Conservation (phyloP, 1,140 invertebrate species). For the Eueides isabella region DNA sequence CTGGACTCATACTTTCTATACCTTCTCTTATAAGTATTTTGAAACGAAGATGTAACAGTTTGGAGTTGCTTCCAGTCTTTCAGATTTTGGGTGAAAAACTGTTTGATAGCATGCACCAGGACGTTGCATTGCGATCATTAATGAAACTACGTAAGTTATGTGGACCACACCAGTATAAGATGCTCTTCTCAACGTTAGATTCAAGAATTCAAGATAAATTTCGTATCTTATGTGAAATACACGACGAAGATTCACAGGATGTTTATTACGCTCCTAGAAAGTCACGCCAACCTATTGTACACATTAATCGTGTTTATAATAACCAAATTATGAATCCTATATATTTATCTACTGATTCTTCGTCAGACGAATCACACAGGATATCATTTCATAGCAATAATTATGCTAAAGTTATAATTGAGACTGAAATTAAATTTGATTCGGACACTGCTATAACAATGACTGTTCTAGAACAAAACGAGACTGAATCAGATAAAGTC, state of each 20-base stretch:
- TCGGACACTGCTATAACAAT: conserved; percentile 90
- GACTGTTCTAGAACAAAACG: conserved; percentile 89
- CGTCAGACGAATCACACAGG: conserved; percentile 70
- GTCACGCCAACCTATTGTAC: conserved; percentile 55
- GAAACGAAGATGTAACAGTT: conserved; percentile 66
- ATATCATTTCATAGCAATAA: conserved; percentile 64
- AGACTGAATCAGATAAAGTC: conserved; percentile 72
- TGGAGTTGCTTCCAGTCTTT: conserved; percentile 78
- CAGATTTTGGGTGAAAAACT: conserved; percentile 85
- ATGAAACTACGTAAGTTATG: conserved; percentile 86
- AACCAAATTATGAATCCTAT: conserved; percentile 54
- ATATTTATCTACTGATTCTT: conserved; percentile 66
- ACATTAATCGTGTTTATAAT: conserved; percentile 68
- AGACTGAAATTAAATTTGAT: conserved; percentile 91
- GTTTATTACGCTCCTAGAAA: conserved; percentile 72
- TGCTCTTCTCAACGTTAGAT: conserved; percentile 74
- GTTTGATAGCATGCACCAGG: conserved; percentile 86
- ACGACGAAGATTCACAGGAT: conserved; percentile 81
- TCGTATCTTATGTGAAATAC: conserved; percentile 86
- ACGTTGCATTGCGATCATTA: conserved; percentile 86
- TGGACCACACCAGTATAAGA: conserved; percentile 85
- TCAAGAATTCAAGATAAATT: conserved; percentile 85
- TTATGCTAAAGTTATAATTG: conserved; percentile 86
- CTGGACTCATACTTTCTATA: conserved; percentile 86
- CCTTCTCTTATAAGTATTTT: conserved; percentile 85